Base-by-base conservation (phyloP, 2,888 invertebrate species). In the Arctia plantaginis region DNA sequence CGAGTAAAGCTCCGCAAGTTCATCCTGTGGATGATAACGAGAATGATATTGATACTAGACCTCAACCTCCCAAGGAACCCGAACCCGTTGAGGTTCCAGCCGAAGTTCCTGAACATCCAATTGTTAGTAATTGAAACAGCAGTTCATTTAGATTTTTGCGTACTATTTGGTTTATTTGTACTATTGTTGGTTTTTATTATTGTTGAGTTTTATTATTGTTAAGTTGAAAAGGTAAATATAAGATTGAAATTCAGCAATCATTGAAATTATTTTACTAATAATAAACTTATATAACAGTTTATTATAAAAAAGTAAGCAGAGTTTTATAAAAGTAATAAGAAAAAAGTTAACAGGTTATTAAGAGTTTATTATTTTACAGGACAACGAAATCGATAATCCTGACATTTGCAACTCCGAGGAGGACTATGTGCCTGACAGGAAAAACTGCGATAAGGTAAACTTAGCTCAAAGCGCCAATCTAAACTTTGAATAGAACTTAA, bases 331-430 rank as follows among this genome's bases (percentile, higher is more conserved):
- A 62, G 30, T 30, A 18, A 30, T 15, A 30, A 62, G 15, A 30
- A 18, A 30, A 62, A 62, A 30, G 30, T 55, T 3, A n/a, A 13
- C 13, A 35, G 1, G 12, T 23, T 33, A 67, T 70, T 66, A 30
- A 55, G n/a, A 41, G 13, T 70, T 4, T 67, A 67, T 71, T 69
- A 69, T 77, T 78, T 89, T 85, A 13, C 85, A 95, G 95, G 93
- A 94, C 72, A 95, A 94, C 72, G 96, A 96, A 86, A 91, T 96
- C 33, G 93, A 94, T 68, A 92, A 89, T 69, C 90, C 91, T 1
- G 92, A 93, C 65, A 89, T 93, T 27, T 95, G 95, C 85, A 91
- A 84, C 65, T 88, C 90, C 7, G 88, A 92, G 13, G 90, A 90
- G 20, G 94, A 94, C 79, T 94, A 95, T 75, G 87, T 94, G 51